Base-by-base conservation (phyloP, 2,797 vertebrate genomes). In the Anisognathus igniventris region DNA sequence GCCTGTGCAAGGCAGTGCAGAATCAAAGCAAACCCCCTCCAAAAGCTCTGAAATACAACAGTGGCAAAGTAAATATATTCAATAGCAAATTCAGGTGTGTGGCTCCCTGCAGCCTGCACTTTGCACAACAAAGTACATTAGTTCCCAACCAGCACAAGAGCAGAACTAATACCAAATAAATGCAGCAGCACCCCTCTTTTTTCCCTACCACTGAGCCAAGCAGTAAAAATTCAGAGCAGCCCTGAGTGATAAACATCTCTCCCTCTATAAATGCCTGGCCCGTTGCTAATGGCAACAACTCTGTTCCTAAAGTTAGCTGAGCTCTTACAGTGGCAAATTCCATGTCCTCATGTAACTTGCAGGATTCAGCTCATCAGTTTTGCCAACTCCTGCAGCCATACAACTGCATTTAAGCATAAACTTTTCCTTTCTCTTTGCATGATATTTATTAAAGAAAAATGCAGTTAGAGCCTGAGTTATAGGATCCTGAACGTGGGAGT, bases 221-320 rank as follows among this genome's bases (percentile, higher is more conserved):
- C 75, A 81, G 68, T 94, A 66, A 80, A 94, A 91, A 94, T 92
- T 93, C 72, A 56, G 68, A 90, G 50, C 92, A 83, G 24, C 21
- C 7, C 88, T 72, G 89, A 86, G 54, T 93, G 93, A 94, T 90
- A 90, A 95, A 86, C 92, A 93, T 94, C 92, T 22, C 58, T 94
- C 75, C 65, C 84, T 94, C 91, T 80, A 62, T 90, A 96, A 95
- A 91, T 75, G 91, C 77, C 75, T 91, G 93, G 72, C 85, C 68
- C 1, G 94, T 97, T 97, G 95, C 96, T 96, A 88, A 53, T 13
- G 75, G 95, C 92, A 97, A 96, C 96, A 93, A 74, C 87, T 95
- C 78, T 47, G 78, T 74, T 96, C 91, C 95, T 91, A 95, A 95
- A 94, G 84, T 95, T 95, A 94, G 78, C 81, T 70, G 88, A 90